These are phyloP conservation scores for Cheirogaleus medius DNA, from an alignment of 2,113 vertebrate species.

Conservation along the genomic window DNA sequence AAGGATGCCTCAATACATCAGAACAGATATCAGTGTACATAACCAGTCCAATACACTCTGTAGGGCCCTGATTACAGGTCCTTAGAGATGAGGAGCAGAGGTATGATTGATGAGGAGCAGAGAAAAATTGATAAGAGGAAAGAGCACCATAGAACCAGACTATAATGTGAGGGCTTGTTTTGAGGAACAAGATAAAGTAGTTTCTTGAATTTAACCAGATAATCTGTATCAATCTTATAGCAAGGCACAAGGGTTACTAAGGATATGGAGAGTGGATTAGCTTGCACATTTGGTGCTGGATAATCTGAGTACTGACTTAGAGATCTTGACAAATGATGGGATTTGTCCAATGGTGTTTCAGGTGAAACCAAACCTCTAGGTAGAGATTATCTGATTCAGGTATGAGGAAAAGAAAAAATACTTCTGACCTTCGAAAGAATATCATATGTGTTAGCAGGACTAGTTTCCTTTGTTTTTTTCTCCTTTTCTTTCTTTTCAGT, in stretches of 20 bases:
- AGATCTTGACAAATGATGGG: neutral
- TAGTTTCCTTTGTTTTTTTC: neutral
- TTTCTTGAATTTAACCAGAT: neutral
- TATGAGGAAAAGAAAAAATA: neutral
- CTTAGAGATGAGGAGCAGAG: neutral
- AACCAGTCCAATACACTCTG: neutral
- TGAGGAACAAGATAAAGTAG: neutral
- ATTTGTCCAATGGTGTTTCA: neutral
- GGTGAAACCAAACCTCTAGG: neutral
- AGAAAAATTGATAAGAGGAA: neutral
- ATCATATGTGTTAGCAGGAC: neutral
- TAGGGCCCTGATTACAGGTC: neutral
- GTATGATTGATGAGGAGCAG: neutral
- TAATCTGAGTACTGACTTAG: neutral
- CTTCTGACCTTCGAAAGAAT: neutral
- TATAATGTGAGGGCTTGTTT: neutral
- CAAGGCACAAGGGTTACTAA: neutral
- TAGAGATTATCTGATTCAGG: neutral
- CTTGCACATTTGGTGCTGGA: neutral
- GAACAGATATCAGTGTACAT: neutral
- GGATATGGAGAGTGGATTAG: neutral
- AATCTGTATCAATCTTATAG: neutral
- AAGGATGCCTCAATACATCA: neutral
- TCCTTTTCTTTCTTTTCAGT: neutral
- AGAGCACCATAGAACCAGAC: neutral